Evolutionary conservation across 2,113 vertebrate genomes (phyloP), one percentile per base, ranked within the genome.

Genomic region (Falcunculus frontatus): DNA sequence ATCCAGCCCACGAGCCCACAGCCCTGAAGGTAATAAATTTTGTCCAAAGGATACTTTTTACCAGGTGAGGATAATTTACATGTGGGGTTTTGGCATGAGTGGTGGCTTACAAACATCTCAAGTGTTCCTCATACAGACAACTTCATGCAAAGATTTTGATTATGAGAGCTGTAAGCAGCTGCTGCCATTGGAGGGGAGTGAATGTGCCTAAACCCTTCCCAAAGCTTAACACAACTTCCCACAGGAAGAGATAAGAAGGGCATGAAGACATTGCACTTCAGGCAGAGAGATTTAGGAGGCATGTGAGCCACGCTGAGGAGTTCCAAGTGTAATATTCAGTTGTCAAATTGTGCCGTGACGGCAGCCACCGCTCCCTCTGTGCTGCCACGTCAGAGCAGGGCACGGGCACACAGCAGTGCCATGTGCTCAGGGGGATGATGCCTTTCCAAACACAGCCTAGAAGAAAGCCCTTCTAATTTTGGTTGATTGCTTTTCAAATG

Each of bases 201-300:
- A 70, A 69, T 17, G 53, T 32, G 27, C 30, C 84, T 84, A 87
- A 95, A 84, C 77, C 11, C 1, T 92, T 89, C 21, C 60, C 80
- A 52, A 64, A 91, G 93, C 91, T 78, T 69, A 84, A 84, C 81
- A 1, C 7, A 29, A 91, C 67, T 67, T 96, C 90, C 90, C 91
- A 74, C 16, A 77, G 93, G 82, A 83, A 44, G 88, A 84, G 92
- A 59, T 33, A 25, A 63, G 87, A 94, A 70, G 52, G 72, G 85
- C 87, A 94, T 5, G 25, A 78, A 81, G 90, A 92, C 37, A 81
- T 77, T 90, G 67, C 87, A 59, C 72, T 90, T 78, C 55, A 80
- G 63, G 88, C 68, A 52, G 60, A 50, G 91, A 93, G 90, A 80
- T 93, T 96, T 83, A 86, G 72, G 59, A 93, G 68, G 79, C 64